phyloP scores from a whole-genome alignment of 2,113 vertebrate genomes.

The Euleptes europaea region DNA sequence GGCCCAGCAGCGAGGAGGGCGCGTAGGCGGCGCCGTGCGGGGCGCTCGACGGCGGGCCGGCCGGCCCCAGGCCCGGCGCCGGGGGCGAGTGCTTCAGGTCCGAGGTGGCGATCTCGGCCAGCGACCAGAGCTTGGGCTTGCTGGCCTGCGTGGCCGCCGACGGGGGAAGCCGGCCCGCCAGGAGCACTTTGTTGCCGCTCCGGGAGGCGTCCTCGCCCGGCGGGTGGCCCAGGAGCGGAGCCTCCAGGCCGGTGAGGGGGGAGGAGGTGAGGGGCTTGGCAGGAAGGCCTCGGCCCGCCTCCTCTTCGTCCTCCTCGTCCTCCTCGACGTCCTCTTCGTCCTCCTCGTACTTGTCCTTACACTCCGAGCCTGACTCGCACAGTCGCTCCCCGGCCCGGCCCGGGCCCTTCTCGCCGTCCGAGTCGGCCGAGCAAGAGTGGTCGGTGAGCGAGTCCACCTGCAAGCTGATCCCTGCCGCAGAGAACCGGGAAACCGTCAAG shows the following conservation, averaged over 20 bases:
- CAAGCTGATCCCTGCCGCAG: conserved; percentile 87
- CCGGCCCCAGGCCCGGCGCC: conserved; percentile 66
- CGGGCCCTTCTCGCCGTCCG: conserved; percentile 89
- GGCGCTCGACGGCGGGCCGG: conserved; percentile 75
- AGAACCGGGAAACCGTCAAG: conserved; percentile 24
- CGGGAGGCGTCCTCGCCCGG: conserved; percentile 80
- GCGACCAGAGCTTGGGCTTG: conserved; percentile 96
- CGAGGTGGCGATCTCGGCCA: conserved; percentile 98
- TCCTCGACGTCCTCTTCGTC: conserved; percentile 70
- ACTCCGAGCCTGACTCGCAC: conserved; percentile 82
- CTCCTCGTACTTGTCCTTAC: conserved; percentile 84
- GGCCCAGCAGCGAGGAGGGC: conserved; percentile 91
- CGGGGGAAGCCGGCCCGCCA: conserved; percentile 81
- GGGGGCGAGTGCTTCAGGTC: conserved; percentile 83
- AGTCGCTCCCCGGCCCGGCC: conserved; percentile 79
- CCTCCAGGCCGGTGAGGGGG: conserved; percentile 88
- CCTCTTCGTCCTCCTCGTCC: conserved; percentile 75
- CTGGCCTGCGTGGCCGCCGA: conserved; percentile 70
- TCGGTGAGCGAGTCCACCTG: conserved; percentile 97
- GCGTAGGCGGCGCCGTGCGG: conserved; percentile 87
- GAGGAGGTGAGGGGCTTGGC: conserved; percentile 87
- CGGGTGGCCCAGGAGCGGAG: conserved; percentile 81
- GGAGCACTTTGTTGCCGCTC: conserved; percentile 78
- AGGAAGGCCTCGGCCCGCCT: conserved; percentile 68
- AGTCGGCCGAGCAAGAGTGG: conserved; percentile 94